phyloP scores from a whole-genome alignment of 2,113 vertebrate species.

The Tiliqua scincoides region DNA sequence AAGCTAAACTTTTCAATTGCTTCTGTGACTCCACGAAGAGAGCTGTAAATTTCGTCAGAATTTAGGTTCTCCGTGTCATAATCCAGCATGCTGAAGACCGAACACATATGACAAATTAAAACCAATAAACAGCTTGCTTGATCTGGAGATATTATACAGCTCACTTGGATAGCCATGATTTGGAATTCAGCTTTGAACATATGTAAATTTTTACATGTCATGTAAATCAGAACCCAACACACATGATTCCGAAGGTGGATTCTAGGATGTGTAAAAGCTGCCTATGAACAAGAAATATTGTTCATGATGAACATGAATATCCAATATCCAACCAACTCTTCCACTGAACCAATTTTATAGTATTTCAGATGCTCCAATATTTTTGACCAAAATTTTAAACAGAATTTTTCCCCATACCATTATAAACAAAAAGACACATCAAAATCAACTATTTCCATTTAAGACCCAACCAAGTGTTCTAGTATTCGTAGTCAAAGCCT shows the following conservation, averaged over 20 bases:
- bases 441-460: slow-evolving; percentile 26
- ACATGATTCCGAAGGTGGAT: neutral
- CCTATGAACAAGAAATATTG: neutral
- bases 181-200: neutral
- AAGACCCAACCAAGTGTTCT: neutral
- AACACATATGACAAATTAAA: slow-evolving; percentile 68
- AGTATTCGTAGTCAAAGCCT: slow-evolving; percentile 2
- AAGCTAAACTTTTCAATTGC: slow-evolving; percentile 99
- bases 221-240: neutral
- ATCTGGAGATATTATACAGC: slow-evolving; percentile 38
- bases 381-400: slow-evolving; percentile 1
- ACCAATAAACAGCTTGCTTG: neutral
- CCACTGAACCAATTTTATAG: neutral
- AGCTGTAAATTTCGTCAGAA: slow-evolving; percentile 99
- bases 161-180: slow-evolving; percentile 28
- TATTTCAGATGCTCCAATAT: neutral
- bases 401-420: neutral
- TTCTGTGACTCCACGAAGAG: slow-evolving; percentile 95
- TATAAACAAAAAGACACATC: slow-evolving; percentile 10
- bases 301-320: neutral
- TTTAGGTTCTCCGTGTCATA: slow-evolving; percentile 99
- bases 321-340: neutral
- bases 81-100: slow-evolving; percentile 90
- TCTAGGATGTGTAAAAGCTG: neutral
- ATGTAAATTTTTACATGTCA: neutral